Evolutionary conservation across 2,113 vertebrate species (phyloP).

Genomic region (Balaenoptera acutorostrata): DNA sequence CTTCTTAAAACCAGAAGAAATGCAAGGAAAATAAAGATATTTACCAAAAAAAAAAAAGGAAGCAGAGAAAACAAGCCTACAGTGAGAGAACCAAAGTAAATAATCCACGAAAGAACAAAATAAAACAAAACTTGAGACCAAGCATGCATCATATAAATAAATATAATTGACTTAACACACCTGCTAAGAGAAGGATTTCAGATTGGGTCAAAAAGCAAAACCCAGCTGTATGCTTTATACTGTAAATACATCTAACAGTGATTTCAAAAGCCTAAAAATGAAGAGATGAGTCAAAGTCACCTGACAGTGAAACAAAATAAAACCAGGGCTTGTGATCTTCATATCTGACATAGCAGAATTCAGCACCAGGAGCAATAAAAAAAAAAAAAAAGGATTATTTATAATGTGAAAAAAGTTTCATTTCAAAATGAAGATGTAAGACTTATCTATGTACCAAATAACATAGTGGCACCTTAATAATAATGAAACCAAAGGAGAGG

Average conservation of each 20-base stretch:
- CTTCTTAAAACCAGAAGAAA: not conserved
- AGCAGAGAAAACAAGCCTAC: not conserved
- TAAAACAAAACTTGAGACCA: not conserved
- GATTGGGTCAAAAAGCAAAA: not conserved
- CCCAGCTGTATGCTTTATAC: not conserved
- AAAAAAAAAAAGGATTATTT: not conserved
- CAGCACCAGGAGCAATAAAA: not conserved
- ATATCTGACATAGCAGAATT: not conserved
- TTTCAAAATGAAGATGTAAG: not conserved
- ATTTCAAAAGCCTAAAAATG: not conserved
- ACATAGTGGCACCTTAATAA: not conserved
- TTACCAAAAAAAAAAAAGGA: not conserved
- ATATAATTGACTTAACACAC: not conserved
- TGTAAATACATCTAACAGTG: not conserved
- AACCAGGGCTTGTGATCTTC: not conserved
- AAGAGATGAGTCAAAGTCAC: not conserved
- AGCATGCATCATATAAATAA: not conserved
- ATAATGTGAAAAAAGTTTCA: not conserved
- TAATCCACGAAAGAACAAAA: not conserved
- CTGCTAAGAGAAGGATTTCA: not conserved
- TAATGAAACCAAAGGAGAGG: not conserved
- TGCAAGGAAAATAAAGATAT: not conserved
- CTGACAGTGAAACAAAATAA: not conserved
- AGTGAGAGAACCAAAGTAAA: not conserved
- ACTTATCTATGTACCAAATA: not conserved